phyloP scores from a whole-genome alignment of 2,113 vertebrate genomes.

The Neodon shergylaensis region DNA sequence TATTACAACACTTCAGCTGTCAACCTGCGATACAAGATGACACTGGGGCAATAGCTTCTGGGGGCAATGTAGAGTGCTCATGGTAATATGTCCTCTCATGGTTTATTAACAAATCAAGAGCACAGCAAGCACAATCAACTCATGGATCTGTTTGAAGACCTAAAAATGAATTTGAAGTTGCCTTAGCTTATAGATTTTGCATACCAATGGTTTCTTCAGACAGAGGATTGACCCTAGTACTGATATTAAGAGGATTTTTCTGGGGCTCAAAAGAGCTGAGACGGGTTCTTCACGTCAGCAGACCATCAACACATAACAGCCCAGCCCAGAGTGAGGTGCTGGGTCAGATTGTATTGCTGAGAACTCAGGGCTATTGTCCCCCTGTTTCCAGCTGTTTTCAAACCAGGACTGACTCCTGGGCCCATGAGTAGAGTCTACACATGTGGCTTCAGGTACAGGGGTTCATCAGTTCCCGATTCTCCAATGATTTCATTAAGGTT shows the following conservation, averaged over 20 bases:
- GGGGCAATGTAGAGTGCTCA: neutral
- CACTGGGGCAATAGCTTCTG: neutral
- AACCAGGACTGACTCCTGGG: neutral
- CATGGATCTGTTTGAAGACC: neutral
- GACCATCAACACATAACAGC: conserved; percentile 13
- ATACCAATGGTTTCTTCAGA: neutral
- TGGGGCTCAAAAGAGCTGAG: neutral
- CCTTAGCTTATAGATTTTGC: neutral
- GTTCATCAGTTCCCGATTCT: neutral
- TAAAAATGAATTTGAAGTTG: neutral
- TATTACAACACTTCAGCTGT: neutral
- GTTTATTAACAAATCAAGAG: neutral
- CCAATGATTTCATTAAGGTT: neutral
- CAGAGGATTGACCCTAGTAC: neutral
- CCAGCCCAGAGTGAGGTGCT: neutral
- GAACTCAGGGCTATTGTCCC: neutral
- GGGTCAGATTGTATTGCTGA: fast-evolving
- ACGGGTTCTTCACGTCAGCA: conserved; percentile 23
- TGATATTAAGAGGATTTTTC: neutral
- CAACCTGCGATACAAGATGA: neutral
- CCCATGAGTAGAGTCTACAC: too few species aligned
- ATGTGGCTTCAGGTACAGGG: neutral
- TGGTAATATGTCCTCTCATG: neutral
- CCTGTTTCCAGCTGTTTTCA: neutral
- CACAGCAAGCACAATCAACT: neutral